Base-by-base conservation (phyloP, 2,797 vertebrate species). In the Xiphorhynchus erythropygius region DNA sequence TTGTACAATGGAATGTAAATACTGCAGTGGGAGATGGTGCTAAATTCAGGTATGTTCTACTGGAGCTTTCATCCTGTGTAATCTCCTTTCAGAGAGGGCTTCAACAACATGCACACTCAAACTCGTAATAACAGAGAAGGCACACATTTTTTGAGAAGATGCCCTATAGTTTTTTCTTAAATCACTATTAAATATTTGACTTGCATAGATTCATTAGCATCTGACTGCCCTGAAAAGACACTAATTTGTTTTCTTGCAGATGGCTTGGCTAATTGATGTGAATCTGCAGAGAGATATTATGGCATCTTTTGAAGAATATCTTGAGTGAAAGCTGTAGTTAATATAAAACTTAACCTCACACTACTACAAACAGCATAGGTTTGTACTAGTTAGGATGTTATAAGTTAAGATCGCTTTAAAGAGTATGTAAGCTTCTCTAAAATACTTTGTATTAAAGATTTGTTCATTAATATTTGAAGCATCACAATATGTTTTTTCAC, bases 231-330 rank as follows among this genome's bases (percentile, higher is more conserved):
- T 92, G 42, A 96, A 81, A 89, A 75, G 21, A 70, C 13, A 19
- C 18, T 80, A 0, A 27, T 94, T 87, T 92, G 50, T 88, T 52
- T 96, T 95, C 94, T 70, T 96, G 84, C 94, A 99, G 99, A 98
- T 99, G 98, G 98, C 97, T 65, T 97, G 96, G 83, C 95, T 96
- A 91, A 98, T 99, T 93, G 99, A 99, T 96, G 98, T 99, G 96
- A 98, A 98, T 74, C 97, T 98, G 97, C 99, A 99, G 97, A 98
- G 98, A 11, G 98, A 99, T 70, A 98, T 99, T 94, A 99, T 99
- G 99, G 97, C 98, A 86, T 97, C 98, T 37, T 99, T 99, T 89
- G 99, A 99, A 98, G 98, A 99, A 24, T 98, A 98, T 87, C 97
- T 99, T 94, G 97, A 98, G 89, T 99, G 97, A 97, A 89, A 93